Percentiles rank a stretch among this genome's conserved stretches.
Evolutionary conservation across 2,888 invertebrate genomes (phyloP).

Genomic region (Tachina grossa): DNA sequence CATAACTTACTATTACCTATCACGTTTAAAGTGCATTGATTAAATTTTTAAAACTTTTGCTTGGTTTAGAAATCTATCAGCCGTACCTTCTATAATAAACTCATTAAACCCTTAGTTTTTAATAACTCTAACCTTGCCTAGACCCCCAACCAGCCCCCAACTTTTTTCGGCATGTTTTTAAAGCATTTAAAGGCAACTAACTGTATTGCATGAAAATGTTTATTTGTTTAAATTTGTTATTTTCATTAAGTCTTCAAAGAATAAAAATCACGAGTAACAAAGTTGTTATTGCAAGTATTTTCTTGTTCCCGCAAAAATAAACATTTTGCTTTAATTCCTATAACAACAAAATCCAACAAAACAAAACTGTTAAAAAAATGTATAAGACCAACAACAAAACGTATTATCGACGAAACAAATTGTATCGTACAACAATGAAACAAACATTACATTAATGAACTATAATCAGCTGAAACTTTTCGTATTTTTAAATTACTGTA

Average conservation of each 20-base stretch:
- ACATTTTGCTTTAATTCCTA: constrained; percentile 70
- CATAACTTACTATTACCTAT: not conserved
- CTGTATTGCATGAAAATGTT: constrained; percentile 6
- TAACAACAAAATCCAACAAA: constrained; percentile 66
- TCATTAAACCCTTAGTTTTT: constrained; percentile 36
- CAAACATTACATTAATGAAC: constrained; percentile 69
- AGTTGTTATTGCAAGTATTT: constrained; percentile 30
- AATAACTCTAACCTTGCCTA: not conserved
- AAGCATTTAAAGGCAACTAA: constrained; percentile 37
- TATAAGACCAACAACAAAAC: constrained; percentile 40
- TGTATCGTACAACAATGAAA: constrained; percentile 69
- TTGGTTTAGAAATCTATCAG: not conserved
- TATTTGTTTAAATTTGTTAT: constrained; percentile 53
- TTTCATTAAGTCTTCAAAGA: constrained; percentile 49
- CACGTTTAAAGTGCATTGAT: not conserved
- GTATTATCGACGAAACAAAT: constrained; percentile 74
- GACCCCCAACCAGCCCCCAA: too few relatives aligned
- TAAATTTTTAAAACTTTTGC: not conserved
- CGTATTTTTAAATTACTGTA: constrained; percentile 34
- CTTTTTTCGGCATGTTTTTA: not conserved
- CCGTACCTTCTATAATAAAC: not conserved
- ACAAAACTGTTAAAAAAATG: constrained; percentile 2
- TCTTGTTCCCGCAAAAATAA: constrained; percentile 73
- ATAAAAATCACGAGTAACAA: not conserved
- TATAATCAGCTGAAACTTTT: constrained; percentile 67